Conservation (phyloP, 2,113 vertebrate species). For the Ochotona princeps region DNA sequence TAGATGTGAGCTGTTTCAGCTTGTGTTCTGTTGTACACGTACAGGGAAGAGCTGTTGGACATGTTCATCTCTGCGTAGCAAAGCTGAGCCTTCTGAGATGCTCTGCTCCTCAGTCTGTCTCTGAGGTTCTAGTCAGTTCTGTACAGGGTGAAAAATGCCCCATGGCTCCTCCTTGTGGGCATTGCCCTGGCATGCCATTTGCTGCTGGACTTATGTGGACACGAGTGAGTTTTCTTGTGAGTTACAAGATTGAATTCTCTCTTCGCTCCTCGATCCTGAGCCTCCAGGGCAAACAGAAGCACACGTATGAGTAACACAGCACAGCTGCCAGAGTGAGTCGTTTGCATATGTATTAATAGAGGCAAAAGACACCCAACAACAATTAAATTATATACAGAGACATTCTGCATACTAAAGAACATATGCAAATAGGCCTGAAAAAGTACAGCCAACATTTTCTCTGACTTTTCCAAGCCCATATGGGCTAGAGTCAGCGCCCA, state of each 20-base stretch:
- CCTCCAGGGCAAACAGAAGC: constrained; percentile 86
- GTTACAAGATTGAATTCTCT: constrained; percentile 82
- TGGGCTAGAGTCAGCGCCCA: constrained; percentile 74
- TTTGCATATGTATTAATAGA: constrained; percentile 91
- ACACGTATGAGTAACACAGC: constrained; percentile 87
- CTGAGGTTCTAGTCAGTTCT: constrained; percentile 58
- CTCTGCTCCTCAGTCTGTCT: constrained; percentile 57
- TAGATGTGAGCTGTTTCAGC: neutral
- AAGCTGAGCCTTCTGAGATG: neutral
- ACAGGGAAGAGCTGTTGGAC: neutral
- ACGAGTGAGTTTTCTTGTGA: constrained; percentile 83
- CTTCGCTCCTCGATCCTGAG: constrained; percentile 79
- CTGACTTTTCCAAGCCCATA: constrained; percentile 75
- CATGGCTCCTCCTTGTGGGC: constrained; percentile 62
- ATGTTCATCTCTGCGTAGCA: constrained; percentile 41
- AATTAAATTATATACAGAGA: constrained; percentile 89
- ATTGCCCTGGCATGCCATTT: constrained; percentile 73
- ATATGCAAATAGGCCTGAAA: constrained; percentile 84
- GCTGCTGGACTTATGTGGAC: constrained; percentile 80
- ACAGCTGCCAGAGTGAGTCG: constrained; percentile 88
- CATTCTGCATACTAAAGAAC: constrained; percentile 88
- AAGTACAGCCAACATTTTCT: constrained; percentile 77
- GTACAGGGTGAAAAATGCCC: constrained; percentile 73
- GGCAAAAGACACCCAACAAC: constrained; percentile 82
- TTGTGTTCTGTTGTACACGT: constrained; percentile 45